Base-by-base conservation (phyloP, 2,888 invertebrate species). In the Nephrotoma flavescens region DNA sequence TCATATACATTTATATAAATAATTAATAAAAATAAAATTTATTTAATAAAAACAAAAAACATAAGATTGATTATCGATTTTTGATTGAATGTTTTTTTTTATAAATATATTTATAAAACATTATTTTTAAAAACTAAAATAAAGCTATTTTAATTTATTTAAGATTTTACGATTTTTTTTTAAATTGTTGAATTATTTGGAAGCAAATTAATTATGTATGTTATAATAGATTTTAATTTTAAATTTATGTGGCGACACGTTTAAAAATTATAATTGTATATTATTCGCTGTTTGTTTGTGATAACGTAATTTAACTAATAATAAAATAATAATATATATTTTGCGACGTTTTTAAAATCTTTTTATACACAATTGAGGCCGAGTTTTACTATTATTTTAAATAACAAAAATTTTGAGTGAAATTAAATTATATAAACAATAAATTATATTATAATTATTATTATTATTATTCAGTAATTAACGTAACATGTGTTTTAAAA, bases 21-120 rank as follows among this genome's bases (percentile, higher is more conserved):
- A 71, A 71, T 31, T 57, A 57, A 57, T 71, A 31, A 31, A 71
- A 71, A 31, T 19, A 71, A 71, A 71, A 71, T 12, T 71, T 31
- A 71, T 31, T 19, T 11, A 71, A 71, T 31, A 57, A 19, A 57
- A 57, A 57, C 19, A 71, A 84, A 84, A 42, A 83, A 84, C 11
- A 84, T n/a, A 84, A 41, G n/a, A 84, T 42, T 84, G 84, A 84
- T 84, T 84, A 84, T 84, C 84, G 42, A 42, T 41, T 84, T 42
- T 84, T 84, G 84, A 84, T 84, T 84, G 84, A 84, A 84, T 84
- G 41, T 84, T 84, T 84, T 84, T 84, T 84, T 84, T 84, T 42
- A n/a, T n/a, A 42, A 9, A 71, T 71, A 71, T 71, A 71, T 19
- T 71, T 71, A 52, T 15, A 31, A 71, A 31, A 71, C 71, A 71